Base-by-base conservation (phyloP, 2,888 invertebrate species). In the Cartodere bifasciata region DNA sequence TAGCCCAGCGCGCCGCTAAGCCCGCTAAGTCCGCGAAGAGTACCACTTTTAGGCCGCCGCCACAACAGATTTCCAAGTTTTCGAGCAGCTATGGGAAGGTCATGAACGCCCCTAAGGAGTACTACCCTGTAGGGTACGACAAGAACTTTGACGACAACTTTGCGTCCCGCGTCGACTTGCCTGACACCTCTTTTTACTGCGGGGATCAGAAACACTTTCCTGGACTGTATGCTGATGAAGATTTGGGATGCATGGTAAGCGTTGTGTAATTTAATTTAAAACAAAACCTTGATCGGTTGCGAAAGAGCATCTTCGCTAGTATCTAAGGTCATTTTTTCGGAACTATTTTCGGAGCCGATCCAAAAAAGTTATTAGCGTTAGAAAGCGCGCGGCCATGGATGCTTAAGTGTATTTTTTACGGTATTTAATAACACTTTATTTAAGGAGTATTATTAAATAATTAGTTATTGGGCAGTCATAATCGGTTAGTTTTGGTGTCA, bases 161-260 rank as follows among this genome's bases (percentile, higher is more conserved):
- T 55, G 75, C 77, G 33, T 79, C 86, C 1, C 77, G 82, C 43
- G 86, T 86, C 0, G 85, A 85, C 48, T 61, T 87, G 13, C 87
- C 87, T 0, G 79, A 79, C 21, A 87, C 88, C 0, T 75, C 68
- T 35, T 88, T 88, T 59, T 75, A 80, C 39, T 88, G 88, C 50
- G 83, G 84, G 1, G 81, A 85, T 48, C 88, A 88, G 54, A 86
- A 86, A 50, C 86, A 87, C 58, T 87, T 88, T 53, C 88, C 88
- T 1, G 88, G 88, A 21, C 62, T 88, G 7, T 88, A 88, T 44
- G 87, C 83, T 0, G 88, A 88, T 47, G 83, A 85, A 49, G 81
- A 80, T 60, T 66, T 88, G 20, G 87, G 86, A 12, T 88, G 88
- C 59, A 87, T 88, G 87, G 88, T 87, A 53, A 70, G 69, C 48